Percentiles rank a stretch among this genome's conserved stretches.
phyloP scores from a whole-genome alignment of 2,888 invertebrate species.

The Tetropium fuscum region DNA sequence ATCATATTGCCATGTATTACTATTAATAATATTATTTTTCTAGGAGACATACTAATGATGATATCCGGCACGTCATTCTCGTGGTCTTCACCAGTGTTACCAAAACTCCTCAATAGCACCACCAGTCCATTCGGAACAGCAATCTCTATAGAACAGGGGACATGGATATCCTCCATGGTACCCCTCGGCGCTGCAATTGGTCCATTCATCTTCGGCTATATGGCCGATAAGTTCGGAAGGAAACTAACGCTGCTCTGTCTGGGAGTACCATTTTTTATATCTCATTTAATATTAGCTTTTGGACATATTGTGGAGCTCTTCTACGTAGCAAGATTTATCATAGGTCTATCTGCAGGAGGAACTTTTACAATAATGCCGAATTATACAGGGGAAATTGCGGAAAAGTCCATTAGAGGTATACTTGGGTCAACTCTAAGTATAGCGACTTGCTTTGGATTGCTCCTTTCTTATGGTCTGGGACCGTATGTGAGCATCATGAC shows the following conservation, averaged over 20 bases:
- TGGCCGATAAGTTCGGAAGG: constrained; percentile 75
- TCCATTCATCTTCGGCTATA: constrained; percentile 76
- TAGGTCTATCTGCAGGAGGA: constrained; percentile 62
- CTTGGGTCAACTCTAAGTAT: constrained; percentile 84
- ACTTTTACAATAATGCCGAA: constrained; percentile 82
- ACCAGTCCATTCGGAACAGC: constrained; percentile 9
- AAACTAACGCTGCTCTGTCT: constrained; percentile 59
- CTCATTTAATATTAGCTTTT: constrained; percentile 75
- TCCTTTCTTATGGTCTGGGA: constrained; percentile 78
- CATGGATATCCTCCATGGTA: constrained; percentile 69
- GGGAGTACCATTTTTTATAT: constrained; percentile 68
- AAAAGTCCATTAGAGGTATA: constrained; percentile 83
- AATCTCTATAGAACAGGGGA: constrained; percentile 60
- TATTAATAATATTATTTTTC: no score
- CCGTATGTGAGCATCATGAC: constrained; percentile 76
- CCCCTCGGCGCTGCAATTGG: constrained; percentile 70
- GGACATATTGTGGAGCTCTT: constrained; percentile 13
- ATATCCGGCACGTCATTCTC: constrained; percentile 12
- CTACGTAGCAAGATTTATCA: constrained; percentile 10
- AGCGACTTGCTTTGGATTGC: constrained; percentile 76
- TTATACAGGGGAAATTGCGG: constrained; percentile 89
- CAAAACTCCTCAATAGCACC: constrained; percentile 8
- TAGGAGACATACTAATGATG: constrained; percentile 16
- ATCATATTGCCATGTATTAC: no score
- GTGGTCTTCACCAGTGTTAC: constrained; percentile 12